phyloP scores from a whole-genome alignment of 2,888 invertebrate species.

The Drosophila prostipennis region DNA sequence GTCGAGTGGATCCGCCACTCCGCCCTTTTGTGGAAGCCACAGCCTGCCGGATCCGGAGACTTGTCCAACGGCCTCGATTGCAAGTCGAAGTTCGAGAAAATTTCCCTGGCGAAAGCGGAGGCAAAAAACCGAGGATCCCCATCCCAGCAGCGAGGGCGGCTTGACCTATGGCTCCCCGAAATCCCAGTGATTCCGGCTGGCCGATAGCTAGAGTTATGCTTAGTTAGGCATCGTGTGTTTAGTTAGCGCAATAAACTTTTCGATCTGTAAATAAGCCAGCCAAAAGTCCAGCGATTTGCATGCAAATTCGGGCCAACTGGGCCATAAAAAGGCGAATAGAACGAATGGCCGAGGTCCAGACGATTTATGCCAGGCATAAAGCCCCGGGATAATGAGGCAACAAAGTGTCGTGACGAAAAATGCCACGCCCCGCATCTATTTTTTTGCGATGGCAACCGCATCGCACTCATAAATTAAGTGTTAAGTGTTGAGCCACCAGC shows the following conservation, averaged over 20 bases:
- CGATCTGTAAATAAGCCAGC: conserved; percentile 33
- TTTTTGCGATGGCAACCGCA: conserved; percentile 28
- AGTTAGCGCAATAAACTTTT: conserved; percentile 47
- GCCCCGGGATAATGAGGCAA: conserved; percentile 52
- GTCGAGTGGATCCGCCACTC: background rate
- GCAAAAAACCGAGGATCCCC: conserved; percentile 53
- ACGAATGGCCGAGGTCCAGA: conserved; percentile 52
- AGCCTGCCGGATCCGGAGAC: conserved; percentile 63
- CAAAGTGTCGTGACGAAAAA: conserved; percentile 52
- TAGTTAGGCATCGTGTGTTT: conserved; percentile 30
- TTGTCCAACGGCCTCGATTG: conserved; percentile 13
- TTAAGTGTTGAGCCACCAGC: conserved; percentile 54
- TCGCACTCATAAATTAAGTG: conserved; percentile 60
- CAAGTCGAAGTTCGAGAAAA: conserved; percentile 36
- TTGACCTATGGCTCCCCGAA: conserved; percentile 64
- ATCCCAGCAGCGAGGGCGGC: conserved; percentile 35
- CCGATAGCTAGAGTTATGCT: conserved; percentile 4
- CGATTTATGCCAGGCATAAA: conserved; percentile 68
- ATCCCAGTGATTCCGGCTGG: conserved; percentile 63
- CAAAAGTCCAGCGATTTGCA: conserved; percentile 40
- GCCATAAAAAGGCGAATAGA: conserved; percentile 33
- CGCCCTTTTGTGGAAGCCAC: conserved; percentile 57
- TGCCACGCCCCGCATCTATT: conserved; percentile 4
- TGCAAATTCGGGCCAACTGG: conserved; percentile 40
- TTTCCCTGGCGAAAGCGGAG: conserved; percentile 70